Evolutionary conservation across 2,888 invertebrate genomes (phyloP), one percentile per base, ranked within the genome.

Genomic region (Hipparchia semele): DNA sequence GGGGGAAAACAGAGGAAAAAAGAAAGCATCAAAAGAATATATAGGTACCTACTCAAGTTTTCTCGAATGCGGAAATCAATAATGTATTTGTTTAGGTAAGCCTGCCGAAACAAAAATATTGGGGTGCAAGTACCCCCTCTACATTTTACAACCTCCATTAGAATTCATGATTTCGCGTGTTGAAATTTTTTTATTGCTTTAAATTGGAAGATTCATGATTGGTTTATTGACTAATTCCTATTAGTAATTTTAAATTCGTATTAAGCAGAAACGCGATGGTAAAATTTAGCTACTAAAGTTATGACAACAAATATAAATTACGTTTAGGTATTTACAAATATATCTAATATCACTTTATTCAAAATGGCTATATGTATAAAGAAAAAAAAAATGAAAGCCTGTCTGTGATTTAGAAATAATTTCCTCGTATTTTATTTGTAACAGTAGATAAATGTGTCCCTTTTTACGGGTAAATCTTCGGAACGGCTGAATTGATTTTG

Each of bases 141-240:
- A 83, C 83, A 83, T 84, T 85, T 84, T 83, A 83, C 81, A 82
- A 82, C 79, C 80, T 74, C 74, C 76, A 76, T 74, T 76, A 75
- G 73, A 69, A 77, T 79, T 79, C 78, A 78, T 77, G 73, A 65
- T 78, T 72, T 87, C 80, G 90, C 91, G 90, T 91, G 90, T 80
- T 77, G 74, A 78, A 23, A 76, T 80, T 82, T 83, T 88, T 86
- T 85, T 86, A 88, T 86, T 77, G 86, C 77, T 84, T 85, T 80
- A 86, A 81, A 80, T 76, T 78, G 73, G 71, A 78, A 73, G 72
- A 76, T 78, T 77, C 74, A 73, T 75, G 75, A 23, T 64, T 64
- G 68, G 64, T 70, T 70, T 61, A 73, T 64, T 66, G 56, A 13
- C 49, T 23, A 46, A 67, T 67, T 45, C 49, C 23, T 12, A 62